Evolutionary conservation across 2,797 vertebrate genomes (phyloP).

Genomic region (Crocodylus rhombifer): DNA sequence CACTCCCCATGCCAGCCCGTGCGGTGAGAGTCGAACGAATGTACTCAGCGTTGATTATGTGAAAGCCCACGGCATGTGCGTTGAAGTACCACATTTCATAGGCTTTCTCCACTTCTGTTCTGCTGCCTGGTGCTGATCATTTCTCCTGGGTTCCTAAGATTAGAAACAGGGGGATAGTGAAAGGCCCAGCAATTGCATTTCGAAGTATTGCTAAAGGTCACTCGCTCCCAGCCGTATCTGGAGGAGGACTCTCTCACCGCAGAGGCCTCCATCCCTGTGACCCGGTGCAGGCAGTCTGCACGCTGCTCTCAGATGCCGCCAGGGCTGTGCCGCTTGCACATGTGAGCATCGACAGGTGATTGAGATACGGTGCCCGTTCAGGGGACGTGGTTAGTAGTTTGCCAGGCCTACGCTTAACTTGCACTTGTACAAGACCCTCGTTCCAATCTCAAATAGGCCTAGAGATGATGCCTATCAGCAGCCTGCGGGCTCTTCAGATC

Average conservation of each 20-base stretch:
- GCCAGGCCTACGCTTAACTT: neutral
- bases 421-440: neutral
- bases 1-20: neutral
- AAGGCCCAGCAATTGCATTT: neutral
- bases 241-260: neutral
- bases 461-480: rapidly evolving
- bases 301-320: too few relatives aligned
- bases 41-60: too few relatives aligned
- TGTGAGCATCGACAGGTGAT: too few relatives aligned
- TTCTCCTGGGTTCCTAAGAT: neutral
- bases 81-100: neutral
- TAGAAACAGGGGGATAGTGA: neutral
- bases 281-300: neutral
- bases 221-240: neutral
- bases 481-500: rapidly evolving
- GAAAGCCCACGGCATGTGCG: rapidly evolving
- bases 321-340: too few relatives aligned
- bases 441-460: rapidly evolving
- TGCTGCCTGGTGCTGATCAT: neutral
- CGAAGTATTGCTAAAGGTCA: neutral
- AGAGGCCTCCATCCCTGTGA: neutral
- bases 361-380: neutral
- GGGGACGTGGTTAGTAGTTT: rapidly evolving
- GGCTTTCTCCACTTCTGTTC: neutral
- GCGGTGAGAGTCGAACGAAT: neutral